Conservation (phyloP, 2,888 invertebrate species). For the Iphiclides podalirius region DNA sequence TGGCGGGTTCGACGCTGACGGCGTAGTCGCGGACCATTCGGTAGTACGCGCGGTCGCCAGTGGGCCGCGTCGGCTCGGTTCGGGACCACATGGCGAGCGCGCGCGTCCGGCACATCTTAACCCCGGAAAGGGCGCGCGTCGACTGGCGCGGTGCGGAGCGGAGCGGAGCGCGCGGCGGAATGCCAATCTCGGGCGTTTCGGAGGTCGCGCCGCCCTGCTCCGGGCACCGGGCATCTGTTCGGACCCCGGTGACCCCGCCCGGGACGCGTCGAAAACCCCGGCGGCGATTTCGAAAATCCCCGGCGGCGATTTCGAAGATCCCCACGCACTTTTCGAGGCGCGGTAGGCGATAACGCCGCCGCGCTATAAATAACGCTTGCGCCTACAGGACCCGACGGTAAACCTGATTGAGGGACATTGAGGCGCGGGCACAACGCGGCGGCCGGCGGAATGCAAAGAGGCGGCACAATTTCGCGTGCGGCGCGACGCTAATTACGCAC, state of each 20-base stretch:
- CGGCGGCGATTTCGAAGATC: no score
- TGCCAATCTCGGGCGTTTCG: slow-evolving; percentile 80
- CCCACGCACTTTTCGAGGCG: no score
- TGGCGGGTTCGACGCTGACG: slow-evolving; percentile 64
- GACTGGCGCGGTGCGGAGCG: slow-evolving; percentile 69
- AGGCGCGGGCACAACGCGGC: slow-evolving; percentile 14
- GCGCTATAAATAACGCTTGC: slow-evolving; percentile 8
- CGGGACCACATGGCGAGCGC: slow-evolving; percentile 78
- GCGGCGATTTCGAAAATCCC: no score
- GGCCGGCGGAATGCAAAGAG: slow-evolving; percentile 55
- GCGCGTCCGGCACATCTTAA: slow-evolving; percentile 78
- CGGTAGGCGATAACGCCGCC: no score
- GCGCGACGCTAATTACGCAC: slow-evolving; percentile 49
- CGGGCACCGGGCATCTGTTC: slow-evolving; percentile 54
- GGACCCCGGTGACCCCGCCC: slow-evolving; percentile 62
- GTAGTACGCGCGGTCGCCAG: slow-evolving; percentile 61
- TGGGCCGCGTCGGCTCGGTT: slow-evolving; percentile 53
- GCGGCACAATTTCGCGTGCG: slow-evolving; percentile 51
- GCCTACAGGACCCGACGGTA: background rate
- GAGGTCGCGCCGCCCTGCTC: slow-evolving; percentile 70
- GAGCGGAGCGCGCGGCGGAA: slow-evolving; percentile 75
- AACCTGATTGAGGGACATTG: slow-evolving; percentile 16
- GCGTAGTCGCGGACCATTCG: slow-evolving; percentile 70
- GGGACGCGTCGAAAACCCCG: no score
- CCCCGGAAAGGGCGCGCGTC: slow-evolving; percentile 79